Evolutionary conservation across 2,113 vertebrate species (phyloP).

Genomic region (Erythrolamprus reginae): DNA sequence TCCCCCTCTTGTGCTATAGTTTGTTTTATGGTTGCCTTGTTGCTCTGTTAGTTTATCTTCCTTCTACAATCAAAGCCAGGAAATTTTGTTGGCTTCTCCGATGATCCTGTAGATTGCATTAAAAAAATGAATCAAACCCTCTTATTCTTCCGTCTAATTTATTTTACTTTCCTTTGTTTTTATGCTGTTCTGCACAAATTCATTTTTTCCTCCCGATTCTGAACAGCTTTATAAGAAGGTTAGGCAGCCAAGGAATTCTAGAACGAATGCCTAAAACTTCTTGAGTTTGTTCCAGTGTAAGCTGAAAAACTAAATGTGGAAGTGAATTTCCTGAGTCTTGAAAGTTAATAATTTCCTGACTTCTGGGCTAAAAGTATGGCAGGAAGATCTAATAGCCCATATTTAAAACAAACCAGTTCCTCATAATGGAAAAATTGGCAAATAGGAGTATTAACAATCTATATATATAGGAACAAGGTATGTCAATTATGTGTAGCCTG

Average conservation of each 20-base stretch:
- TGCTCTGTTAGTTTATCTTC: not conserved
- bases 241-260: not conserved
- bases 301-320: slow-evolving; percentile 44
- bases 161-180: not conserved
- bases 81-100: not conserved
- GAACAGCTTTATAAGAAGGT: not conserved
- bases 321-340: slow-evolving; percentile 47
- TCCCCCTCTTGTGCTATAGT: not conserved
- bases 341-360: slow-evolving; percentile 55
- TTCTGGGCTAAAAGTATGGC: slow-evolving; percentile 31
- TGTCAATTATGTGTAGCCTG: not conserved
- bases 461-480: not conserved
- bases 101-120: not conserved
- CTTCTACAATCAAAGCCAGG: not conserved
- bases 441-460: not conserved
- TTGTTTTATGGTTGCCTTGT: not conserved
- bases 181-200: not conserved
- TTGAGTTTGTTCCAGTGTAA: slow-evolving; percentile 13
- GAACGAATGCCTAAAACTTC: not conserved
- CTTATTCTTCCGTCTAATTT: not conserved
- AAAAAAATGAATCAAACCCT: not conserved
- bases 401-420: slow-evolving; percentile 12
- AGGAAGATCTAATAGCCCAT: slow-evolving; percentile 27
- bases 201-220: not conserved
- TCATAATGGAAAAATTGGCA: not conserved